Evolutionary conservation across 2,113 vertebrate genomes (phyloP), one percentile per base, ranked within the genome.

Genomic region (Gracilinanus agilis): DNA sequence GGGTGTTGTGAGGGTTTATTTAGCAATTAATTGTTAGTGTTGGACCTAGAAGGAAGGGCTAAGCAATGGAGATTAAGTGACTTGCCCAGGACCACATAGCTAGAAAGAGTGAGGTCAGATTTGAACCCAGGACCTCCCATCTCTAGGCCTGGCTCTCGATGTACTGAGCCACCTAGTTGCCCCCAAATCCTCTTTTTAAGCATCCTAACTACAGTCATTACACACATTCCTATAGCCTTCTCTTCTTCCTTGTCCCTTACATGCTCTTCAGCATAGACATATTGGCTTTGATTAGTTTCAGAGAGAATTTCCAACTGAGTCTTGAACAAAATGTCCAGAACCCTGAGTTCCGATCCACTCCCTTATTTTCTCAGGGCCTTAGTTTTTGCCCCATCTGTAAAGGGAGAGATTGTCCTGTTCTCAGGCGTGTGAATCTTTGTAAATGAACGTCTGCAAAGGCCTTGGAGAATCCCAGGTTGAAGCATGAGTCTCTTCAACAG

Each of bases 211-310:
- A 3, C 53, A 90, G 91, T 89, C 55, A 25, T 53, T 12, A 44
- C 29, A 90, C 88, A 55, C n/a, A 54, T 91, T 94, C 94, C 89
- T 96, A 67, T 90, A 95, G 91, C 92, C 61, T 89, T 54, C 83
- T 19, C 91, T 61, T 29, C 58, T 61, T 11, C 27, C 27, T 40
- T 16, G 34, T 19, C 34, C 67, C 67, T 75, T 40, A 75, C 6
- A 19, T 19, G 34, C 34, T 40, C 67, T 88, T 94, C 91, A 75
- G 40, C 34, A 1, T 49, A 40, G 61, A 29, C 24, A 53, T 56
- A 21, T 93, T 90, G 58, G 91, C 55, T 92, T 94, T 53, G n/a
- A 54, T 93, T 94, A 61, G 58, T 94, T 90, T 93, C 89, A 55
- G 54, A 53, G 54, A 53, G 94, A 91, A 95, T 88, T 90, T 29